Conservation (phyloP, 2,888 invertebrate genomes). For the Pyrocoelia pectoralis region DNA sequence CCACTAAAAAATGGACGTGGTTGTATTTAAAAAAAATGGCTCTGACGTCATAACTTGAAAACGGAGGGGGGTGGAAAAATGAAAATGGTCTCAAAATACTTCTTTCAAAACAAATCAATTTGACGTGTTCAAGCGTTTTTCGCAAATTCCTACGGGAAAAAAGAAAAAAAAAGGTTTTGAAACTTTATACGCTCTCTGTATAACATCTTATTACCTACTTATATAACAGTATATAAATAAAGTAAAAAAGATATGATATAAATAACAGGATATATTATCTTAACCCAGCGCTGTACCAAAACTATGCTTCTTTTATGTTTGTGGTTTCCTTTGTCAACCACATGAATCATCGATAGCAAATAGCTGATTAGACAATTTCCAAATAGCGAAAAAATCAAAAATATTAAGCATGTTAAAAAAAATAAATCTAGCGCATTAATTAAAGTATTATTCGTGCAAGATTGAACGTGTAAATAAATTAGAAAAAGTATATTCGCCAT, state of each 20-base stretch:
- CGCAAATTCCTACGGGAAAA: too few relatives aligned
- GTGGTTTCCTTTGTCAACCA: background rate
- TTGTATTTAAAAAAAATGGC: too few relatives aligned
- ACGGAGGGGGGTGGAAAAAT: too few relatives aligned
- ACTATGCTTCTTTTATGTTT: background rate
- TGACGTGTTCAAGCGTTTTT: too few relatives aligned
- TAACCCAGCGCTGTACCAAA: background rate
- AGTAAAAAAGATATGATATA: background rate
- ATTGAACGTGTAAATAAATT: slow-evolving; percentile 26
- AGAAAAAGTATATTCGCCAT: slow-evolving; percentile 16
- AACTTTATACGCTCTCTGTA: too few relatives aligned
- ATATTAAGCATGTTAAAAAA: background rate
- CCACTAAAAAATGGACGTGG: too few relatives aligned
- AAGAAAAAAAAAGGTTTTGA: too few relatives aligned
- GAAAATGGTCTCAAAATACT: too few relatives aligned
- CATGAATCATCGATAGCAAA: background rate
- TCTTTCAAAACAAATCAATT: too few relatives aligned
- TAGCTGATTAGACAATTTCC: background rate
- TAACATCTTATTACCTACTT: too few relatives aligned
- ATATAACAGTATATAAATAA: background rate
- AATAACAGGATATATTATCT: background rate
- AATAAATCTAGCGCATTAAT: background rate
- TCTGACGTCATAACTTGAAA: too few relatives aligned
- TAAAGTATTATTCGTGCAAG: background rate
- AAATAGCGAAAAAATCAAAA: background rate